A percentile compares a stretch with the other conserved stretches of the same genome.
phyloP scores from a whole-genome alignment of 2,113 vertebrate species.

The Ifrita kowaldi region DNA sequence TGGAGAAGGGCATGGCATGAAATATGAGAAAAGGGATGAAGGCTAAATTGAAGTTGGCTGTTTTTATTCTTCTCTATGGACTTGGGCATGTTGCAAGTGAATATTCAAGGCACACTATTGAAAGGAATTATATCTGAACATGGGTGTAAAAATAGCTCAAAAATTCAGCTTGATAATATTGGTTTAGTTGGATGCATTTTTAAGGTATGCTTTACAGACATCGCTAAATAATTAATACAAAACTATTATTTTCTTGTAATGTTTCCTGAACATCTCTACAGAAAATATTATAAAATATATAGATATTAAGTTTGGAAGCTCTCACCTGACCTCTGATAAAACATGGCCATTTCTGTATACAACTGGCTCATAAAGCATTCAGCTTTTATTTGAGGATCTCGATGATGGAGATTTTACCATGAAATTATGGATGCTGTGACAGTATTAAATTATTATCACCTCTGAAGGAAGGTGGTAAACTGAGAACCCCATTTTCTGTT shows the following conservation, averaged over 20 bases:
- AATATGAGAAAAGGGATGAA: neutral
- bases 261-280: neutral
- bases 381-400: neutral
- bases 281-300: neutral
- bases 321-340: neutral
- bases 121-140: neutral
- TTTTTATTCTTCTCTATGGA: neutral
- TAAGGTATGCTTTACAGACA: neutral
- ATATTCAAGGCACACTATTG: neutral
- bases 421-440: neutral
- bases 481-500: neutral
- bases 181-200: neutral
- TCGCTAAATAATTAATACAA: neutral
- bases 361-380: neutral
- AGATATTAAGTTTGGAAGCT: neutral
- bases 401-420: neutral
- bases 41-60: neutral
- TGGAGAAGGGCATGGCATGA: neutral
- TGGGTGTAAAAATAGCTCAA: neutral
- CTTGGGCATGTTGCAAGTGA: neutral
- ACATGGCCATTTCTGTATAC: neutral
- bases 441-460: neutral
- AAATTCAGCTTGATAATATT: neutral
- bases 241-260: neutral
- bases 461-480: neutral